Base-by-base conservation (phyloP, 2,113 vertebrate species). In the Podilymbus podiceps region DNA sequence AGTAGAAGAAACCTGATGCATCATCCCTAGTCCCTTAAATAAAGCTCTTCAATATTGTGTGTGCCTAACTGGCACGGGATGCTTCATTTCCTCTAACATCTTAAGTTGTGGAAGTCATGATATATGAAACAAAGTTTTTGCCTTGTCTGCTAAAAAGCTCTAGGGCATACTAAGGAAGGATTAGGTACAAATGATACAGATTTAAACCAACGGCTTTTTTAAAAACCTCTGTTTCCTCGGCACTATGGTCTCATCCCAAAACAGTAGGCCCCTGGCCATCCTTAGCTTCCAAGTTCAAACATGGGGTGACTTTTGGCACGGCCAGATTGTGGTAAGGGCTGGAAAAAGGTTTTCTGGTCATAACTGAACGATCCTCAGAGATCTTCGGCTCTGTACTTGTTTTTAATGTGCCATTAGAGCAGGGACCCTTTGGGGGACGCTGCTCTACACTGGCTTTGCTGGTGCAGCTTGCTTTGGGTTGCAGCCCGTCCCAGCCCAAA, bases 241-340 rank as follows among this genome's bases (percentile, higher is more conserved):
- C 24, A 4, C 35, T 12, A 1, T 9, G 35, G 2, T 42, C 21
- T 86, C 28, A 47, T 52, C 44, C 49, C 46, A 15, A 15, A 60
- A 1, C 12, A 25, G 10, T 0, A 20, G 56, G 44, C 5, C 18
- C 24, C 9, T 53, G 2, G 4, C 59, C 9, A n/a, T 73, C 42
- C 15, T 56, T 53, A 40, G 21, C 35, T 33, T 75, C 22, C 35
- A 30, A 22, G 85, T 53, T 89, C 23, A 38, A 46, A 24, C 2
- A 9, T 9, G 28, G 13, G 14, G 7, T 50, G 56, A 19, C 40
- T 79, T 73, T 86, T 35, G 40, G 40, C n/a, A 85, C 44, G 40
- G 53, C 15, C 11, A 35, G 33, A 10, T 15, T 49, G 27, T 31
- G 19, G 1, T 20, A 15, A 33, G 16, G 27, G 23, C n/a, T 79